Evolutionary conservation across 2,797 vertebrate genomes (phyloP), one percentile per base, ranked within the genome.

Genomic region (Orestias chungarensis): DNA sequence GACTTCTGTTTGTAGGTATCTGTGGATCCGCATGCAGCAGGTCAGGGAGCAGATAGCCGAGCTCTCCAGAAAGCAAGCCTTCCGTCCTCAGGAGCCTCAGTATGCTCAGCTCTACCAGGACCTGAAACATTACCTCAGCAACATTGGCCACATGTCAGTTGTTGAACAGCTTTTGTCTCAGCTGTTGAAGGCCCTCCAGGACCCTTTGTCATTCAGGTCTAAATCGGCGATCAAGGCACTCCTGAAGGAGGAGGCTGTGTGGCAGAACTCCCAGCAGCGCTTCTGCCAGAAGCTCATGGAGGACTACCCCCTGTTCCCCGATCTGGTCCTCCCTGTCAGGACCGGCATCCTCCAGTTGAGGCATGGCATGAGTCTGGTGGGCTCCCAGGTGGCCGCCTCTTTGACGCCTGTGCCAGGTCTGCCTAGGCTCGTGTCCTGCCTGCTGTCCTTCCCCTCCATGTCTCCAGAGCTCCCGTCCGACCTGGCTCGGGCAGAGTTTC

Each of bases 231-330:
- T 94, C 52, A 95, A 95, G 75, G 92, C 89, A 35, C 88, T 98
- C 11, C 90, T 99, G 44, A 96, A 95, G 47, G 97, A 99, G 81
- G 98, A 99, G 84, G 93, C 93, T 0, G 95, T 96, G 3, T 99
- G 98, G 98, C 98, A 99, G 47, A 94, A 91, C 9, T 99, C 98
- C 0, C 97, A 99, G 80, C 95, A 96, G 47, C 96, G 94, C 55
- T 99, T 99, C 71, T 91, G 94, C 47, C 96, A 93, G 78, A 94
- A 92, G 59, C 93, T 99, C 68, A 75, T 82, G 0, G 96, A 97
- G 20, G 96, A 97, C 2, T 99, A 96, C 62, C 92, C 94, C 0
- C 82, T 93, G 0, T 99, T 96, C 82, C 97, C 96, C 0, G 98
- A 99, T 10, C 92, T 94, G 20, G 79, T 97, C 0, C 47, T 87